These are phyloP conservation scores for Heteromyza rotundicornis DNA, from an alignment of 2,888 invertebrate genomes.

Conservation along the genomic window DNA sequence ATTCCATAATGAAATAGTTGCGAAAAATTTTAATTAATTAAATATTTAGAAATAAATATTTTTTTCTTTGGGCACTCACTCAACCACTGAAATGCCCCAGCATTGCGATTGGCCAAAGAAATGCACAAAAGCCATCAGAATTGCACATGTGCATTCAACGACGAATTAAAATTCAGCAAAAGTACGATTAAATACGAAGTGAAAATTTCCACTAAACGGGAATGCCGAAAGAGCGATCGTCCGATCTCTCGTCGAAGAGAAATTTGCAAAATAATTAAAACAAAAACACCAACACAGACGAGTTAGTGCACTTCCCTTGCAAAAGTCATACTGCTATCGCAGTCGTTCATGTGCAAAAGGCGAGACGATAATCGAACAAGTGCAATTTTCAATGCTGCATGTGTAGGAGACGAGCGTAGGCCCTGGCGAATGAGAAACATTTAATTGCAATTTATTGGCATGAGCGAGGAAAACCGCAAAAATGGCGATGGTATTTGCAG, in stretches of 20 bases:
- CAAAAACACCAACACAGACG: neutral
- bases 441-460: too few relatives aligned
- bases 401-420: neutral
- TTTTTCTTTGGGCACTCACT: too few relatives aligned
- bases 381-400: neutral
- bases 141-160: neutral
- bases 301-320: neutral
- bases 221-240: too few relatives aligned
- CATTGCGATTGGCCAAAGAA: neutral
- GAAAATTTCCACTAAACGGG: too few relatives aligned
- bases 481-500: slow-evolving; percentile 1
- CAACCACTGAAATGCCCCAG: too few relatives aligned
- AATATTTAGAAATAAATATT: too few relatives aligned
- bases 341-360: neutral
- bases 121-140: too few relatives aligned
- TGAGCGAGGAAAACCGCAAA: too few relatives aligned
- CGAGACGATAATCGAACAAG: neutral
- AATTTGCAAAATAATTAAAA: neutral
- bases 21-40: too few relatives aligned
- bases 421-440: neutral
- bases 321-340: neutral
- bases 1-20: too few relatives aligned
- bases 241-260: too few relatives aligned
- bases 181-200: neutral
- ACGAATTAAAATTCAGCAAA: slow-evolving; percentile 1